Conservation (phyloP, 2,888 invertebrate species). For the Drosophila subsilvestris region DNA sequence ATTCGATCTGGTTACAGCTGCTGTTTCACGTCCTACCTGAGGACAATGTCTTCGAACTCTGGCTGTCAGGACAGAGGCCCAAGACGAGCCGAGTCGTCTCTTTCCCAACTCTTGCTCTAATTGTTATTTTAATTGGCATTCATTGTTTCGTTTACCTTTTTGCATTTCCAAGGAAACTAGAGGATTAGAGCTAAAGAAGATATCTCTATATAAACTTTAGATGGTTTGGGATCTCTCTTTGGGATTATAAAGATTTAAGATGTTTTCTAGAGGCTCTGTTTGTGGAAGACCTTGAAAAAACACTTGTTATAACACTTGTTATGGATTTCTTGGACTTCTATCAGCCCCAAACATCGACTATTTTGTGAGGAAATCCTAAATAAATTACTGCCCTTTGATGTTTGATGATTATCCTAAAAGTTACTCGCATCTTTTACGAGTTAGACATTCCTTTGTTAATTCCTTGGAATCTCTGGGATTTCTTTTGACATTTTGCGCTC, state of each 20-base stretch:
- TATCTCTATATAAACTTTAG: neutral
- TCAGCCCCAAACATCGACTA: neutral
- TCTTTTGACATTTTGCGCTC: constrained; percentile 23
- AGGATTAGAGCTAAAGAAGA: neutral
- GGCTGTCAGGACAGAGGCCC: neutral
- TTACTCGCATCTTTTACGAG: neutral
- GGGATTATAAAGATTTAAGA: neutral
- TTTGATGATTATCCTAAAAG: neutral
- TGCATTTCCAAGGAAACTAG: neutral
- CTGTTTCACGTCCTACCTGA: constrained; percentile 26
- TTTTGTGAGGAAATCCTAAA: neutral
- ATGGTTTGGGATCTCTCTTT: neutral
- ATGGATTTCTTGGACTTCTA: neutral
- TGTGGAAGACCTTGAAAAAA: neutral
- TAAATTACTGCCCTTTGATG: neutral
- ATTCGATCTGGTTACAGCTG: constrained; percentile 72
- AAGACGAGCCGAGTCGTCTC: neutral
- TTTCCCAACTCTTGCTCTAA: constrained; percentile 28
- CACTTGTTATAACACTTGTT: neutral
- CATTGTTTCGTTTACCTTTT: neutral
- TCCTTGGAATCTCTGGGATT: constrained; percentile 17
- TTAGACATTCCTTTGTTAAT: constrained; percentile 22
- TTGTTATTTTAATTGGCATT: constrained; percentile 40
- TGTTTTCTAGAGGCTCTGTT: neutral
- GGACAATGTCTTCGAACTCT: constrained; percentile 2